Base-by-base conservation (phyloP, 1,140 invertebrate genomes). In the Magallana ariakensis region DNA sequence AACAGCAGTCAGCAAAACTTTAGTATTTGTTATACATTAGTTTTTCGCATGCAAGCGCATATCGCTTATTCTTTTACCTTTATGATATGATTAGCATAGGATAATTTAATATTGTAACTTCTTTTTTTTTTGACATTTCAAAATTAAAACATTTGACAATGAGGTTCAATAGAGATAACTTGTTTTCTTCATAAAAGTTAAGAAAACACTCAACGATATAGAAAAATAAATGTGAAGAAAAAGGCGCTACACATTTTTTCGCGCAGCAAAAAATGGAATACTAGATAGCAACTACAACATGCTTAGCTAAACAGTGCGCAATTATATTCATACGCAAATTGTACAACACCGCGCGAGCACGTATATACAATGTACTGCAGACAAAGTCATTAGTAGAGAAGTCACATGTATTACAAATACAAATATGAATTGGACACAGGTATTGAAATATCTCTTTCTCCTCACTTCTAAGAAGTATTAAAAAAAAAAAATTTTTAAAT, bases 321-420 rank as follows among this genome's bases (percentile, higher is more conserved):
- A 26, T 70, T 70, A 70, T 26, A 70, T 33, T 70, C 66, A 70
- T 70, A 70, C 66, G 66, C 66, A 70, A 70, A 70, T 70, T 81
- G 80, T 81, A 81, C 80, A 81, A 81, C 80, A 81, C 80, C 80
- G 80, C 80, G 80, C 80, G 80, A 81, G 80, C 80, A 81, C 66
- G 19, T 70, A 70, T 70, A 70, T 70, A n/a, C n/a, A n/a, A n/a
- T n/a, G n/a, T n/a, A 70, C 22, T 26, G 66, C 66, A 70, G 66
- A 70, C 66, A 70, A 26, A 70, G 66, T 70, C 66, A 70, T 70
- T 70, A 70, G 66, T 70, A 70, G 66, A 70, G 66, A 70, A 70
- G 33, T 33, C 66, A 70, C 66, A 70, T 22, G 13, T 66, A 66
- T 66, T 22, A 66, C 62, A 66, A 66, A 66, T 66, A 66, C 19